Evolutionary conservation across 2,113 vertebrate genomes (phyloP).

Genomic region (Sceloporus tristichus): DNA sequence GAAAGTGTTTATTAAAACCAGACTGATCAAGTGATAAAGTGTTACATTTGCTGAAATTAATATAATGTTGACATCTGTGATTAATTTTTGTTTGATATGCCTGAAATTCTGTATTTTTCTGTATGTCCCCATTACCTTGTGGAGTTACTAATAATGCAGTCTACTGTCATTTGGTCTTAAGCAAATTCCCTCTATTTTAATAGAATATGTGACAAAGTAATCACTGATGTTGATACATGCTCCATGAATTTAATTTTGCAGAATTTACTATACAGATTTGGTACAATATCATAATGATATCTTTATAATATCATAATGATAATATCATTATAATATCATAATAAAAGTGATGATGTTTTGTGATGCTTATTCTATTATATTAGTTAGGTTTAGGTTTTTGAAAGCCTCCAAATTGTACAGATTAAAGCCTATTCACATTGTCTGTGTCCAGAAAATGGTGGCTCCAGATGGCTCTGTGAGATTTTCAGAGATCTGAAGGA

Average conservation of each 20-base stretch:
- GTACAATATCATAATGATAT: too few relatives aligned
- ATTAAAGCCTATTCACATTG: too few relatives aligned
- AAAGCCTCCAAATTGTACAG: too few relatives aligned
- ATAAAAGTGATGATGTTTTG: too few relatives aligned
- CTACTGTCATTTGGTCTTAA: background rate
- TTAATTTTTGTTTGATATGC: conserved; percentile 7
- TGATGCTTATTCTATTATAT: too few relatives aligned
- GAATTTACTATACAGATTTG: background rate
- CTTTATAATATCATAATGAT: too few relatives aligned
- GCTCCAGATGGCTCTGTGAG: too few relatives aligned
- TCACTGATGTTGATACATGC: background rate
- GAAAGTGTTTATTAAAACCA: background rate
- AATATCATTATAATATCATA: too few relatives aligned
- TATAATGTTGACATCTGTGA: background rate
- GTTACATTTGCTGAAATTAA: background rate
- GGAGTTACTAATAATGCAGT: background rate
- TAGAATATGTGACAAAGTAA: background rate
- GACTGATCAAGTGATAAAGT: background rate
- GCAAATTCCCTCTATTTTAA: background rate
- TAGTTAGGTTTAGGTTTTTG: too few relatives aligned
- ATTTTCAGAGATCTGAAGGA: too few relatives aligned
- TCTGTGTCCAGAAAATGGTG: too few relatives aligned
- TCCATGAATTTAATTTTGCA: background rate
- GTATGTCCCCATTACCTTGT: background rate
- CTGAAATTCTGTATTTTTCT: background rate